Base-by-base conservation (phyloP, 2,797 vertebrate species). In the Pipistrellus nathusii region DNA sequence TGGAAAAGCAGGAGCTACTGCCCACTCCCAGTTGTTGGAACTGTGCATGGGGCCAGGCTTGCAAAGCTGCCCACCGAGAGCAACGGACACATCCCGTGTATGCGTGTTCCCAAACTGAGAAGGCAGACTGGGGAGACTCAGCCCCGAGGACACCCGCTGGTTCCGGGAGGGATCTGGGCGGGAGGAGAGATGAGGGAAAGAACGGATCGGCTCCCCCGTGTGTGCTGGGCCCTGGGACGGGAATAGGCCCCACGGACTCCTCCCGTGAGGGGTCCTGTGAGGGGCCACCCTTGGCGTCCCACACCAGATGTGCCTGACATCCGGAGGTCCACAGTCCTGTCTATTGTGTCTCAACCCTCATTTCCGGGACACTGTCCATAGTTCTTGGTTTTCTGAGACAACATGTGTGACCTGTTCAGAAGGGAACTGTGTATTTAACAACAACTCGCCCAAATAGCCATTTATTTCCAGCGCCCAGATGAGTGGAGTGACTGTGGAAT, bases 241-340 rank as follows among this genome's bases (percentile, higher is more conserved):
- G 38, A 11, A 11, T 18, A 0, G 27, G 69, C 2, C 55, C 20
- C 0, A 17, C 0, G 0, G n/a, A 30, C 35, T 20, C 48, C 15
- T 51, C 17, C 46, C 0, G 3, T 17, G 64, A 25, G 14, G 23
- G 68, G 18, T 13, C 38, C 32, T 64, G 5, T 0, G 2, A 18
- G 78, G 71, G 13, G 5, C 32, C 38, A 32, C 41, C 57, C 8
- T 3, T 30, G 4, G 0, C 0, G 0, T n/a, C 21, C 30, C 66
- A 41, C 17, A 66, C 20, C 76, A 51, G 8, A 1, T 0, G 4
- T 62, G 53, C 30, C 55, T 3, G 0, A 13, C 10, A 8, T 21
- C 12, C 4, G 12, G 55, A 51, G 23, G 62, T 9, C 38, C 6
- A 1, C 2, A 1, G n/a, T n/a, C 0, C 0, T 13, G 12, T n/a